Evolutionary conservation across 2,113 vertebrate genomes (phyloP), one percentile per base, ranked within the genome.

Genomic region (Melanotaenia duboulayi): DNA sequence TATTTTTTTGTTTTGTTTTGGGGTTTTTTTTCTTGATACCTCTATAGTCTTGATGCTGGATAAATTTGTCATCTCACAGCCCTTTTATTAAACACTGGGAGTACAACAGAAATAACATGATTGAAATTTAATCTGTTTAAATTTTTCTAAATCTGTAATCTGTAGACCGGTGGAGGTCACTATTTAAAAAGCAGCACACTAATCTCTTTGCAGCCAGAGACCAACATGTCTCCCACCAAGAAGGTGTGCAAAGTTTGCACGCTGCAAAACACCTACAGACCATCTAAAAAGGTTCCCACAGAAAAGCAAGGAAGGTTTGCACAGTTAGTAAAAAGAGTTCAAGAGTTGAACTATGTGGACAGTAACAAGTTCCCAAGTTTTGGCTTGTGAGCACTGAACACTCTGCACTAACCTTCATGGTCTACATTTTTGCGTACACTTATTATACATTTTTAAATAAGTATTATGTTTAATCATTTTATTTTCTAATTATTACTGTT

Each of bases 161-260:
- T 44, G 10, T 35, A n/a, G n/a, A n/a, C 10, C 11, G 20, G 25
- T 46, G 16, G 60, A 63, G 69, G 65, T 79, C 67, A 70, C 24
- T 6, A 25, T 55, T 63, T 51, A 66, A 35, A 59, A 19, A n/a
- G 50, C 51, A 48, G 48, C 25, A 51, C 48, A 24, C 20, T 17
- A 5, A 12, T 42, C 19, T 55, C 3, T 11, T 4, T 66, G 68
- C 70, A 64, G 54, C 42, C 54, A 64, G 39, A 48, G 59, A 50
- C 13, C 65, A 40, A 46, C 3, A 16, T 49, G 71, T 55, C 23
- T 67, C 65, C 48, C 71, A 32, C 39, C 24, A 59, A 23, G 11
- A 46, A 81, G 78, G 83, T 49, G 85, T 77, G 60, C 3, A 64
- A 59, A 85, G 63, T 75, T 88, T 57, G 49, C 88, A 89, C 87